These are phyloP conservation scores for Drosophila nannoptera DNA, from an alignment of 1,140 invertebrate genomes.

Conservation along the genomic window DNA sequence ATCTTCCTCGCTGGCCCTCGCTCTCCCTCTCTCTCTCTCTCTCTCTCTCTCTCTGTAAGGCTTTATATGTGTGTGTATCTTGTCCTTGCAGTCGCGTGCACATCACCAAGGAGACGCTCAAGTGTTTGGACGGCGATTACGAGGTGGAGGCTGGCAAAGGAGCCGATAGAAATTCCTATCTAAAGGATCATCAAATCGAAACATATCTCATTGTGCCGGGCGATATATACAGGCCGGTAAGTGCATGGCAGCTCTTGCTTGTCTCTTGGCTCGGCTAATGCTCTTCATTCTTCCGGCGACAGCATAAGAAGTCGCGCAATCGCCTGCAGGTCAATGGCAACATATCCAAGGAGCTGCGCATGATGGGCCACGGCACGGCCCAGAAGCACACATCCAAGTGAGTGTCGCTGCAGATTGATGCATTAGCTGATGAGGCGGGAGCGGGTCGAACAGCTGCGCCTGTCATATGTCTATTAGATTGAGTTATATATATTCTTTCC, in stretches of 20 bases:
- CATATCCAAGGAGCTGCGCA: conserved; percentile 90
- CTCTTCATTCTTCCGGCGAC: neutral
- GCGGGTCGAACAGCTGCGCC: neutral
- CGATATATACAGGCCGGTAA: conserved; percentile 85
- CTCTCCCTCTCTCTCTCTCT: conserved; percentile 8
- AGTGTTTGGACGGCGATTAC: conserved; percentile 91
- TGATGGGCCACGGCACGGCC: conserved; percentile 89
- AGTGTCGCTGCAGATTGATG: conserved; percentile 57
- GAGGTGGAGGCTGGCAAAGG: conserved; percentile 93
- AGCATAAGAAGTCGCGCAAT: conserved; percentile 81
- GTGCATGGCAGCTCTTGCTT: conserved; percentile 39
- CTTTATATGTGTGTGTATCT: neutral
- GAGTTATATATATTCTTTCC: neutral
- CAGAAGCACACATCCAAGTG: conserved; percentile 86
- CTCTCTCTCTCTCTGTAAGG: neutral
- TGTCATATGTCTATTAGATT: too few species aligned
- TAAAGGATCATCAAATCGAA: conserved; percentile 94
- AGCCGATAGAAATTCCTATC: conserved; percentile 89
- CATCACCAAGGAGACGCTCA: conserved; percentile 94
- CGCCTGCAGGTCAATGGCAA: conserved; percentile 85
- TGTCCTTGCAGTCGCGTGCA: conserved; percentile 88
- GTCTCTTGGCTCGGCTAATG: neutral
- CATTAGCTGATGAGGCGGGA: neutral
- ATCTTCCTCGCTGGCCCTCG: neutral
- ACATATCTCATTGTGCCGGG: conserved; percentile 93